Base-by-base conservation (phyloP, 2,888 invertebrate species). In the Ernsta delagoae region DNA sequence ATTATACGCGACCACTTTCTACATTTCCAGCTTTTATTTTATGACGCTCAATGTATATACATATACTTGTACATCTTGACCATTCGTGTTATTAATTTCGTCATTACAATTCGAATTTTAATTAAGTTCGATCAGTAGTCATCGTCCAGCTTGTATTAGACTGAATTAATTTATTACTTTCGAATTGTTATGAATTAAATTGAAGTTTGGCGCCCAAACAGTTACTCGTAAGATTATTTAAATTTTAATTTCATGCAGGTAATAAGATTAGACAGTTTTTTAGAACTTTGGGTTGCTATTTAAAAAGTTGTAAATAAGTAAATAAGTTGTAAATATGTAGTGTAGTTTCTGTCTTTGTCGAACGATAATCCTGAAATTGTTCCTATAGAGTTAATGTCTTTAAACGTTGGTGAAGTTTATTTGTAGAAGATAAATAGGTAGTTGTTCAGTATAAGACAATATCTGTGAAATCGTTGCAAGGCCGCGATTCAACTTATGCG, bases 1-100 rank as follows among this genome's bases (percentile, higher is more conserved):
- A 16, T 16, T 71, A 59, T 70, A 70, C 36, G 66, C 64, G 60
- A 59, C 43, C 5, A 48, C 65, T 65, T 65, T 65, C 64, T 59
- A 41, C 43, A 9, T 34, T 56, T 56, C 12, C 31, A 43, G 4
- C 39, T 41, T 43, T 48, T 65, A 8, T 59, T 43, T 45, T 56
- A 31, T 39, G 34, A 39, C 3, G 36, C 48, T 43, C 5, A 59
- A 12, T 34, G 3, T 9, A 24, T 6, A 31, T 9, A 24, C 1
- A 31, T 16, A 16, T 16, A 16, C 16, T 16, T 16, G 31, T 31
- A 31, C 31, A 31, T 31, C 31, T 31, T 31, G 31, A 31, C 34
- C 16, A 50, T 16, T 11, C 31, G 45, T 12, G 48, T 48, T 48
- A 65, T 59, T 48, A 39, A 64, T 57, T 57, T 12, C 64, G 31